Evolutionary conservation across 2,888 invertebrate species (phyloP).

Genomic region (Parochlus steinenii): DNA sequence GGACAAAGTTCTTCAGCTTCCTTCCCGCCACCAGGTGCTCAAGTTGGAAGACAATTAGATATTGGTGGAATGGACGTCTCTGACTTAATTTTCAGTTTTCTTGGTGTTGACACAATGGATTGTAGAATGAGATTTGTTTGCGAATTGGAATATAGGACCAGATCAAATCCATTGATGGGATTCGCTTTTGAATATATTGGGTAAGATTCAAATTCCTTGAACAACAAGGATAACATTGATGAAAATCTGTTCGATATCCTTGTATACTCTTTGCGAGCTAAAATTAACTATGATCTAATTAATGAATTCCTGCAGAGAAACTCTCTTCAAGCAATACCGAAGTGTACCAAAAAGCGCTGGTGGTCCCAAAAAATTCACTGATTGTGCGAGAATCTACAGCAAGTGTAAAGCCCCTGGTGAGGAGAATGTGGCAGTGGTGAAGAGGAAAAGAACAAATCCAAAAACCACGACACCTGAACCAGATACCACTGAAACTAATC

Average conservation of each 20-base stretch:
- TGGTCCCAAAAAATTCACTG: slow-evolving; percentile 22
- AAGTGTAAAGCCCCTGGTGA: slow-evolving; percentile 25
- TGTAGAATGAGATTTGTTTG: slow-evolving; percentile 10
- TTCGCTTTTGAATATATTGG: slow-evolving; percentile 24
- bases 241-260: too few species aligned
- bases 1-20: background rate
- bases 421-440: background rate
- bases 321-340: slow-evolving; percentile 4
- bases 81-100: slow-evolving; percentile 27
- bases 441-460: slow-evolving; percentile 2
- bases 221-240: too few species aligned
- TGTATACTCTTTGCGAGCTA: background rate
- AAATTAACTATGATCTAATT: background rate
- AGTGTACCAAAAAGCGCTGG: slow-evolving; percentile 18
- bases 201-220: slow-evolving; percentile 24
- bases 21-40: background rate
- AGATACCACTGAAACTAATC: too few species aligned
- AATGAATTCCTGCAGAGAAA: slow-evolving; percentile 6
- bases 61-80: too few species aligned
- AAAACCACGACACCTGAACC: too few species aligned
- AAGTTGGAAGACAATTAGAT: too few species aligned
- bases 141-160: slow-evolving; percentile 10
- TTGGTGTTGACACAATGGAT: slow-evolving; percentile 15
- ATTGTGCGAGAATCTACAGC: slow-evolving; percentile 24
- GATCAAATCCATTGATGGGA: slow-evolving; percentile 10